Evolutionary conservation across 2,113 vertebrate species (phyloP).

Genomic region (Fregetta grallaria): DNA sequence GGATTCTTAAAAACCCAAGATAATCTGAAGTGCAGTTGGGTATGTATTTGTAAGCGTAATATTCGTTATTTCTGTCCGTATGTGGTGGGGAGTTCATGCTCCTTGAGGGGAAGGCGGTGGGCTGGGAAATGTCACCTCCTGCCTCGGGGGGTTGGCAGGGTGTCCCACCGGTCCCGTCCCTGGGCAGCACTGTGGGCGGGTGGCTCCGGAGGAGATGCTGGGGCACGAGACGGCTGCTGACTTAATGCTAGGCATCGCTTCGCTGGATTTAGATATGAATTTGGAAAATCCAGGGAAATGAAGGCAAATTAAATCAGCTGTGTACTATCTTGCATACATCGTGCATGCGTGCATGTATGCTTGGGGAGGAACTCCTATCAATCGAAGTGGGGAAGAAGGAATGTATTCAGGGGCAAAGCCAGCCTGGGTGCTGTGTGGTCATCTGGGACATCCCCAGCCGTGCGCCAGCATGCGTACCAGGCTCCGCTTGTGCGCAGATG

Average conservation of each 20-base stretch:
- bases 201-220: neutral
- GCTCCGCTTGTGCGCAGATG: neutral
- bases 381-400: neutral
- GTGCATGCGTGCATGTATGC: fast-evolving
- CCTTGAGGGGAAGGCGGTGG: neutral
- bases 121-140: neutral
- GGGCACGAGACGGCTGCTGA: neutral
- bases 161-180: fast-evolving
- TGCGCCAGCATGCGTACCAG: fast-evolving
- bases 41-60: neutral
- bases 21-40: neutral
- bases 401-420: neutral
- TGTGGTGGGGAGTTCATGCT: fast-evolving
- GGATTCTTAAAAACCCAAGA: neutral
- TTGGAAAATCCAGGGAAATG: neutral
- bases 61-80: neutral
- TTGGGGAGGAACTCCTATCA: neutral
- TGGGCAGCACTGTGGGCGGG: neutral
- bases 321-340: neutral
- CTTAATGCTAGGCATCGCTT: neutral
- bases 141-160: neutral
- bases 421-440: neutral
- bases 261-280: neutral
- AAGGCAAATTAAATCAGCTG: neutral
- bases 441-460: neutral